Conservation (phyloP, 2,113 vertebrate species). For the Serilophus lunatus region DNA sequence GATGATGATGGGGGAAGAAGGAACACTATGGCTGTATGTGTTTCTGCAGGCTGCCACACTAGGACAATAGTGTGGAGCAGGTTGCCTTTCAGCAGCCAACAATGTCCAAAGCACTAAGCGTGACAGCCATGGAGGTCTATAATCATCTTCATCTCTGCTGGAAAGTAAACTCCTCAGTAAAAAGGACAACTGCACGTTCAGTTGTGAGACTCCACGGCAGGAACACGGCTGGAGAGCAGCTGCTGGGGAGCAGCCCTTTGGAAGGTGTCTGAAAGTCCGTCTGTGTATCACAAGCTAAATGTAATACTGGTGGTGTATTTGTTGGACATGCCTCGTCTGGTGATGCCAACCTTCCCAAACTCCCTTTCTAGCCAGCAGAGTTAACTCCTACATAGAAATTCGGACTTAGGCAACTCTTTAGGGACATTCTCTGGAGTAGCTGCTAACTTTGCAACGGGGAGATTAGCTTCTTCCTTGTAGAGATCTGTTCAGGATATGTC, state of each 20-base stretch:
- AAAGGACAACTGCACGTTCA: background rate
- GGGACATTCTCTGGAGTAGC: background rate
- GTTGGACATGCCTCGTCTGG: background rate
- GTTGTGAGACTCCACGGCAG: accelerated
- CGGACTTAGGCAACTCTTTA: background rate
- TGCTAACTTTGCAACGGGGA: background rate
- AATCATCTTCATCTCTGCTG: background rate
- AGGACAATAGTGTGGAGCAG: background rate
- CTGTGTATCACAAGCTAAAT: background rate
- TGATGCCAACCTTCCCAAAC: background rate
- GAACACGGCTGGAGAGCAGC: background rate
- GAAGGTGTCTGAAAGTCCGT: background rate
- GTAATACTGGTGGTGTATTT: background rate
- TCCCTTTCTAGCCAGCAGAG: background rate
- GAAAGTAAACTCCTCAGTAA: background rate
- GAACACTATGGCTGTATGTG: background rate
- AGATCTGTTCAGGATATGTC: background rate
- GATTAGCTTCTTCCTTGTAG: background rate
- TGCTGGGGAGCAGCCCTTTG: background rate
- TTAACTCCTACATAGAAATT: background rate
- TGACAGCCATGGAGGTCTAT: background rate
- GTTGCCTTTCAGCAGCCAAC: background rate
- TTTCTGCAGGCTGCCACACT: background rate
- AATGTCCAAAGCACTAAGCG: background rate
- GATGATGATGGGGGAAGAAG: background rate